Percentiles rank a stretch among this genome's conserved stretches.
Conservation (phyloP, 2,888 invertebrate species). For the Ganaspis brasiliensis region DNA sequence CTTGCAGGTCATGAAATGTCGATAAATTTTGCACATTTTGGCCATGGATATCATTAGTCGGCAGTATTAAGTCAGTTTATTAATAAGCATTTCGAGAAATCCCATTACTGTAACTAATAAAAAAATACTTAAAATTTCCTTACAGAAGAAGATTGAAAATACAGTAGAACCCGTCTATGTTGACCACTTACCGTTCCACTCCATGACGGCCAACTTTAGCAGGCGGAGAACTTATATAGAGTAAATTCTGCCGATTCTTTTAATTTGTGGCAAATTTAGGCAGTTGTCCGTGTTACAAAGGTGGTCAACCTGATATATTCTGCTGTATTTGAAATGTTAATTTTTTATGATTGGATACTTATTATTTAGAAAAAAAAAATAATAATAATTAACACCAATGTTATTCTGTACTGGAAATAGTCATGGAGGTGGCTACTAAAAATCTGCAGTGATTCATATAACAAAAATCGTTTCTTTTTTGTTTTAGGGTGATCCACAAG, state of each 20-base stretch:
- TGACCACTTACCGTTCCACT: no score
- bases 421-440: slow-evolving; percentile 22
- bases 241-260: no score
- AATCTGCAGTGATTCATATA: neutral
- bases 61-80: neutral
- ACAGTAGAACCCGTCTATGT: no score
- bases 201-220: no score
- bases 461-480: slow-evolving; percentile 58
- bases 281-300: no score
- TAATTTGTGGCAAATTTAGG: no score
- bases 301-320: no score
- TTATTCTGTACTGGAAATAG: slow-evolving; percentile 23
- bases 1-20: slow-evolving; percentile 18
- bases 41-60: slow-evolving; percentile 1
- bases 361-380: neutral
- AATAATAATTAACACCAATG: neutral
- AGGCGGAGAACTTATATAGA: no score
- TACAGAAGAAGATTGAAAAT: slow-evolving; percentile 25
- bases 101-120: slow-evolving; percentile 24
- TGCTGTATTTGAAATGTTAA: no score
- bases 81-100: neutral
- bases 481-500: slow-evolving; percentile 80
- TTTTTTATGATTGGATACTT: neutral
- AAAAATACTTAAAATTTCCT: neutral
- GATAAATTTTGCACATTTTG: slow-evolving; percentile 11